These are phyloP conservation scores for Daktulosphaira vitifoliae DNA, from an alignment of 1,140 invertebrate species.

Conservation along the genomic window DNA sequence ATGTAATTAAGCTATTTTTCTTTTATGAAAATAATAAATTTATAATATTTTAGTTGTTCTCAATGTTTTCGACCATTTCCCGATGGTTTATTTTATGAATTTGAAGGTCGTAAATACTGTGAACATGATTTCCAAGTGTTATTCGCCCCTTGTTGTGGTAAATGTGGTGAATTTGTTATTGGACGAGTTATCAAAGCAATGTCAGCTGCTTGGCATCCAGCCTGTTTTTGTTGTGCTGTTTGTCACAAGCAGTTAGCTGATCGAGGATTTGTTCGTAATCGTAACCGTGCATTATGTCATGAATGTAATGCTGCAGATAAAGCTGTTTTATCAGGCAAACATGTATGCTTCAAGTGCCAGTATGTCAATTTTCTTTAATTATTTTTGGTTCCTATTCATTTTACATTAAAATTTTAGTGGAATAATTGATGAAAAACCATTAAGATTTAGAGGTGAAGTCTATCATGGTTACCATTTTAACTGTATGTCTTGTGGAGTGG, in stretches of 20 bases:
- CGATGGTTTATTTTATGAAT: constrained; percentile 98
- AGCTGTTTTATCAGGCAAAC: constrained; percentile 88
- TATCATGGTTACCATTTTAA: constrained; percentile 99
- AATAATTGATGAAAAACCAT: constrained; percentile 91
- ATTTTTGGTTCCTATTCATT: background rate
- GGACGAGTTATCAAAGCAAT: constrained; percentile 98
- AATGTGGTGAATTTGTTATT: constrained; percentile 94
- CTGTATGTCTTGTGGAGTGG: constrained; percentile 80
- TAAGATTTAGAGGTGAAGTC: constrained; percentile 91
- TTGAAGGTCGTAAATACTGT: constrained; percentile 98
- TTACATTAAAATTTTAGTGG: constrained; percentile 52
- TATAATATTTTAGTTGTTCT: constrained; percentile 66
- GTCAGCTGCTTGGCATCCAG: constrained; percentile 97
- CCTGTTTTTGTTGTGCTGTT: constrained; percentile 92
- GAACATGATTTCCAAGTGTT: constrained; percentile 98
- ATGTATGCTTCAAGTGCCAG: constrained; percentile 99
- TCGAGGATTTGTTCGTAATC: constrained; percentile 93
- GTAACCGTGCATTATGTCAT: constrained; percentile 86
- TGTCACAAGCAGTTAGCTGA: constrained; percentile 88
- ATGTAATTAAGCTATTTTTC: constrained; percentile 47
- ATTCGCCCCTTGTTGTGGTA: constrained; percentile 95
- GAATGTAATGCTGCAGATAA: constrained; percentile 94
- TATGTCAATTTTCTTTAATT: constrained; percentile 45
- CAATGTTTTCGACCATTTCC: constrained; percentile 98
- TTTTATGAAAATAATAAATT: constrained; percentile 23